Conservation (phyloP, 2,888 invertebrate species). For the Lithophane semibrunnea region DNA sequence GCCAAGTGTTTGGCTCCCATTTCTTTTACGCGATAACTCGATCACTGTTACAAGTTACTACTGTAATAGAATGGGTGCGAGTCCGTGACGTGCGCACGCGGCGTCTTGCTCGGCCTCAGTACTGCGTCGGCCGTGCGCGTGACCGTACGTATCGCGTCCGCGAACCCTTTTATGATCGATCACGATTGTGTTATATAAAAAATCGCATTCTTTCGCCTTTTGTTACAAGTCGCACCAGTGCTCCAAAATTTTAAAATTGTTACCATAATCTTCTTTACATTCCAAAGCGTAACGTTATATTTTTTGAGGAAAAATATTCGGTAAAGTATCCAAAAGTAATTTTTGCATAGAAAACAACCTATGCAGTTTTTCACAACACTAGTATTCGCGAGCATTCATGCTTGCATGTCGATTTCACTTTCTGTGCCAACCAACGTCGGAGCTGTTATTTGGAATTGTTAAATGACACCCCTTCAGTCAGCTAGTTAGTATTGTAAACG, state of each 20-base stretch:
- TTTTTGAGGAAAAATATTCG: slow-evolving; percentile 70
- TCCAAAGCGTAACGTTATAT: slow-evolving; percentile 63
- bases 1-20: slow-evolving; percentile 52
- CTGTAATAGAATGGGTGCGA: slow-evolving; percentile 69
- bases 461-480: slow-evolving; percentile 62
- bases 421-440: slow-evolving; percentile 76
- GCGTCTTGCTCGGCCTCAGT: slow-evolving; percentile 73
- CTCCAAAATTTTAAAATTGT: slow-evolving; percentile 50
- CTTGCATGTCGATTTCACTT: slow-evolving; percentile 83
- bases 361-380: slow-evolving; percentile 62
- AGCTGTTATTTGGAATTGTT: slow-evolving; percentile 62
- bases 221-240: slow-evolving; percentile 63
- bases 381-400: slow-evolving; percentile 61
- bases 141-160: slow-evolving; percentile 73
- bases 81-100: slow-evolving; percentile 67
- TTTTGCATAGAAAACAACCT: slow-evolving; percentile 66
- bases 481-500: slow-evolving; percentile 60
- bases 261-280: slow-evolving; percentile 52
- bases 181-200: slow-evolving; percentile 80
- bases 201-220: slow-evolving; percentile 69
- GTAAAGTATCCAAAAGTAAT: slow-evolving; percentile 70
- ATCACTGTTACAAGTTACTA: slow-evolving; percentile 63
- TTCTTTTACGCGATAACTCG: slow-evolving; percentile 67
- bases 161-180: slow-evolving; percentile 61
- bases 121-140: slow-evolving; percentile 75